phyloP scores from a whole-genome alignment of 2,113 vertebrate species.

The Sorex fumeus region DNA sequence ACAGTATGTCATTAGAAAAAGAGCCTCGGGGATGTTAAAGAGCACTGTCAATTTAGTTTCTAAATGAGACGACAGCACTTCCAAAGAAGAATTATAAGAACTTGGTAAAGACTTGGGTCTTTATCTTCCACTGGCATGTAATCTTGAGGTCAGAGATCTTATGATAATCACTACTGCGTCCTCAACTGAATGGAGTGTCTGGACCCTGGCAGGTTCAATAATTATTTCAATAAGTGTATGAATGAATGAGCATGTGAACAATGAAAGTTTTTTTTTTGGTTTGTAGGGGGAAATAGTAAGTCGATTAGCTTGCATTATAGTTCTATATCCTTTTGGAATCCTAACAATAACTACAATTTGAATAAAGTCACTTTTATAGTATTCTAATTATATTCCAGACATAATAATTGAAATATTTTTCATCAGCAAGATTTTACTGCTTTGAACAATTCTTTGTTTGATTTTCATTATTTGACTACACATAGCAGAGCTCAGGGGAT shows the following conservation, averaged over 20 bases:
- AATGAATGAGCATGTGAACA: background rate
- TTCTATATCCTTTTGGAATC: constrained; percentile 15
- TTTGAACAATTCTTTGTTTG: background rate
- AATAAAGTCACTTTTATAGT: background rate
- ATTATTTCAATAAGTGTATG: constrained; percentile 7
- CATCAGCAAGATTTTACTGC: background rate
- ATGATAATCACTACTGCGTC: background rate
- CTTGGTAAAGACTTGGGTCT: background rate
- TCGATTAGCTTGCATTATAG: background rate
- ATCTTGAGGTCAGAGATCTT: background rate
- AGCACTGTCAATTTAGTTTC: background rate
- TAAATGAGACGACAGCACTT: background rate
- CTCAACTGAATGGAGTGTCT: accelerated
- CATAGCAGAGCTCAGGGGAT: no score
- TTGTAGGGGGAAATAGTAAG: background rate
- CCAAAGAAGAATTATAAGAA: background rate
- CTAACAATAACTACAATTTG: background rate
- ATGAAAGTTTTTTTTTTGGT: background rate
- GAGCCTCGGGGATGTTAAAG: background rate
- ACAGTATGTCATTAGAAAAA: background rate
- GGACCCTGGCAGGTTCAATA: background rate
- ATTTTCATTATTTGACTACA: no score
- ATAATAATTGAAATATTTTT: background rate
- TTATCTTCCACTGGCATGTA: background rate
- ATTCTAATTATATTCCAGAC: background rate